A percentile compares a stretch with the other conserved stretches of the same genome.
phyloP scores from a whole-genome alignment of 2,888 invertebrate species.

The Operophtera brumata region DNA sequence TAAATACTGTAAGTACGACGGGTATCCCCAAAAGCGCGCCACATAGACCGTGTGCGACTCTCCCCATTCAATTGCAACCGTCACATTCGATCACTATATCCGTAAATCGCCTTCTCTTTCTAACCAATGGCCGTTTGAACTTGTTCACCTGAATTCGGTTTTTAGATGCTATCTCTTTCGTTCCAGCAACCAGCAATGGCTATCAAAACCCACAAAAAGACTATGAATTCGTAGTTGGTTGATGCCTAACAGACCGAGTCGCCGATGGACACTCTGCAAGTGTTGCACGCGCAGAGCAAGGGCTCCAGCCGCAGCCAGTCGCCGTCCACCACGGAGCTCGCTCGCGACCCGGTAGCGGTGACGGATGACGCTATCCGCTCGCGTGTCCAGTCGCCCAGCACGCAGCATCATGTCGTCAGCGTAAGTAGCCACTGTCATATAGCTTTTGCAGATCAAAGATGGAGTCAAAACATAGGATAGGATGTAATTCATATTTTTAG shows the following conservation, averaged over 20 bases:
- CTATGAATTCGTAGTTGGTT: constrained; percentile 24
- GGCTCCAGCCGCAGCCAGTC: constrained; percentile 83
- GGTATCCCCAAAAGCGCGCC: no score
- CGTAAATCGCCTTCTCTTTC: no score
- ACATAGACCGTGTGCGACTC: no score
- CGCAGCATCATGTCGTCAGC: constrained; percentile 67
- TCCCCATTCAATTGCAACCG: no score
- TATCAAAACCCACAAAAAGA: constrained; percentile 16
- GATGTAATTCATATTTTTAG: no score
- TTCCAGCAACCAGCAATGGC: constrained; percentile 29
- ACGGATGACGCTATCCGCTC: constrained; percentile 73
- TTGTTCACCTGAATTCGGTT: no score
- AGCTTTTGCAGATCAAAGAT: no score
- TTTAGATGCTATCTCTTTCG: background rate
- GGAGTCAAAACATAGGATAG: no score
- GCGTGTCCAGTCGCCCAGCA: constrained; percentile 71
- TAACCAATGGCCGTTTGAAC: no score
- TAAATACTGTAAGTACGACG: no score
- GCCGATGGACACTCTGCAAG: constrained; percentile 72
- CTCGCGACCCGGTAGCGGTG: constrained; percentile 65
- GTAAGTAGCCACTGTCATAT: constrained; percentile 41
- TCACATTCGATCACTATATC: no score
- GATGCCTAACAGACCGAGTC: constrained; percentile 31
- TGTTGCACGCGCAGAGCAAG: constrained; percentile 77
- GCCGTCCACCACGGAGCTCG: constrained; percentile 75